phyloP scores from a whole-genome alignment of 2,113 vertebrate genomes.

The Suncus etruscus region DNA sequence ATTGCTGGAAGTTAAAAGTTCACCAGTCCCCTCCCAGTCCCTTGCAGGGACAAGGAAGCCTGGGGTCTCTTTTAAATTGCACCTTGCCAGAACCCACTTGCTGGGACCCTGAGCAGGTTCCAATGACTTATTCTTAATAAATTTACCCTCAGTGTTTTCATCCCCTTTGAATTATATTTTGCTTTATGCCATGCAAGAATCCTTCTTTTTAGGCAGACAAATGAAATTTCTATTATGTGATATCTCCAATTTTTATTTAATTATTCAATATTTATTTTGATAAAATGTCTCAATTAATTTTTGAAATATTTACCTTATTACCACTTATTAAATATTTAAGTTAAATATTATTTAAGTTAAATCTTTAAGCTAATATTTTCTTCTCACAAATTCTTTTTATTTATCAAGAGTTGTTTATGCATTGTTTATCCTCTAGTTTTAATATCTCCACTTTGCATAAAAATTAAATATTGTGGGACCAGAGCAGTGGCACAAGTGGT shows the following conservation, averaged over 20 bases:
- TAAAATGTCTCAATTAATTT: not conserved
- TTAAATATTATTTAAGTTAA: constrained; percentile 34
- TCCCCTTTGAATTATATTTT: not conserved
- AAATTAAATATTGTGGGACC: not conserved
- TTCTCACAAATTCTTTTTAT: not conserved
- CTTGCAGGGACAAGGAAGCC: no score
- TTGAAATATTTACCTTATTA: constrained; percentile 20
- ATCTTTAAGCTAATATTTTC: not conserved
- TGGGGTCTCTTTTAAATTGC: no score
- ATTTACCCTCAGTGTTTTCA: not conserved
- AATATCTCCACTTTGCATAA: not conserved
- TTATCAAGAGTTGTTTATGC: not conserved
- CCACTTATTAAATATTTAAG: constrained; percentile 18
- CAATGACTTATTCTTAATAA: not conserved
- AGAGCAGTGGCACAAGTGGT: no score
- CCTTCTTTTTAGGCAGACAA: not conserved
- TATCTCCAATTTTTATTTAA: not conserved
- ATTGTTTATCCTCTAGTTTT: not conserved
- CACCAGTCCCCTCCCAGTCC: no score
- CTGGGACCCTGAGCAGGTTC: no score
- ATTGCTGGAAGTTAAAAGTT: no score
- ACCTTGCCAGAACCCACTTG: no score
- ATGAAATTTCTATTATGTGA: not conserved
- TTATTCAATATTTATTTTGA: not conserved
- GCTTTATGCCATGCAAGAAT: not conserved